Evolutionary conservation across 2,797 vertebrate species (phyloP), one percentile per base, ranked within the genome.

Genomic region (Melanotaenia nigrans): DNA sequence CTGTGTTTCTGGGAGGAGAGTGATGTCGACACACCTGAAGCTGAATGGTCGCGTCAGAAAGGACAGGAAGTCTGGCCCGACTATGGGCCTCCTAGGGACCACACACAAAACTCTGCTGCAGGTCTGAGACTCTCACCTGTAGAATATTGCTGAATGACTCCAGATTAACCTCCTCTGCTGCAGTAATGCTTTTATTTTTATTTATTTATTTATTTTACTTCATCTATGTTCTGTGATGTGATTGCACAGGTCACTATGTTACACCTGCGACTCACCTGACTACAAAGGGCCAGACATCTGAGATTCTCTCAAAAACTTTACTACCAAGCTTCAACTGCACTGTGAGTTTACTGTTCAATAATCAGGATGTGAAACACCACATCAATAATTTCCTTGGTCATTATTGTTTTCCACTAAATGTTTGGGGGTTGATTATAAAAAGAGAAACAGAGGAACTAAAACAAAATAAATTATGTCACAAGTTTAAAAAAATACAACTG

Each of bases 81-180:
- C 1, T 32, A 24, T 0, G 92, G 93, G 12, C 94, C 94, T 12
- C 90, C 88, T 1, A 89, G 93, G 64, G 95, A 95, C 76, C 94
- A 95, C 89, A 95, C 94, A 16, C 74, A 76, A 11, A 95, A 94
- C 87, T 90, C 85, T 38, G 93, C 80, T 62, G 89, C 94, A 82
- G 94, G 95, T 95, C 82, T 24, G 3, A 53, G 13, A 54, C 57
- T 59, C 9, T 33, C n/a, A 71, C 5, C 30, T 25, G 36, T 28
- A 28, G 14, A 38, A 8, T 20, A 9, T 0, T 40, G 14, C 16
- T 56, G 5, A 56, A n/a, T 22, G 24, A n/a, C 33, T 33, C 55
- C 24, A 33, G 3, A 58, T 16, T 33, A 22, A 28, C 20, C 22
- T 9, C 10, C 3, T 36, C 13, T 36, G 7, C 28, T 22, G 25